Evolutionary conservation across 2,888 invertebrate genomes (phyloP).

Genomic region (Orchestes rusci): DNA sequence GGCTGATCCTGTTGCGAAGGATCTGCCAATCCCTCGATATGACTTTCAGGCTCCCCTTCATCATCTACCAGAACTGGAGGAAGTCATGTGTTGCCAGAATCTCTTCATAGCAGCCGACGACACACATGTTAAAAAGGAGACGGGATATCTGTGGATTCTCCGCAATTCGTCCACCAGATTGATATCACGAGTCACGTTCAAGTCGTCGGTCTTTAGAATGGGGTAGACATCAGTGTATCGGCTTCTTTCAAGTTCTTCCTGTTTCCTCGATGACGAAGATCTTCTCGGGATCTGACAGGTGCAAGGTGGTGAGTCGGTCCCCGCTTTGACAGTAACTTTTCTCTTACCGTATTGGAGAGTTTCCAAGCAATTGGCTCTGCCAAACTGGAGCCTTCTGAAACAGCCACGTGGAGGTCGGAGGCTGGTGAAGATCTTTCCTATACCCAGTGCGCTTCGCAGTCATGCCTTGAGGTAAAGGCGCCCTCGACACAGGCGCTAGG

Average conservation of each 20-base stretch:
- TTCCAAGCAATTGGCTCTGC: constrained; percentile 4
- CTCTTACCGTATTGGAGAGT: neutral
- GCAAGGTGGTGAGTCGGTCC: constrained; percentile 10
- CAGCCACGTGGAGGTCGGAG: constrained; percentile 13
- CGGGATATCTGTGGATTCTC: constrained; percentile 10
- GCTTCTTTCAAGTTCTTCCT: constrained; percentile 11
- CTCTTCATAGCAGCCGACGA: constrained; percentile 11
- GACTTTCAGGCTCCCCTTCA: constrained; percentile 1
- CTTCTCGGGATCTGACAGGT: constrained; percentile 9
- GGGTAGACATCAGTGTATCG: constrained; percentile 13
- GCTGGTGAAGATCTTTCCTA: constrained; percentile 12
- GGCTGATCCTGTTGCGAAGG: constrained; percentile 3
- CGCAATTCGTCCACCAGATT: constrained; percentile 8
- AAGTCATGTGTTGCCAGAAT: constrained; percentile 5
- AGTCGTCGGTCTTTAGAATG: constrained; percentile 3
- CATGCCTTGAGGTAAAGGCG: constrained; percentile 25
- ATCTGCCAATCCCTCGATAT: constrained; percentile 5
- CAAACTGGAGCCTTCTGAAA: constrained; percentile 12
- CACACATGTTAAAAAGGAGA: constrained; percentile 4
- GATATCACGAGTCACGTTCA: constrained; percentile 2
- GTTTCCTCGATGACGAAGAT: constrained; percentile 12
- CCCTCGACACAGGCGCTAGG: constrained; percentile 19
- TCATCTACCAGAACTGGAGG: constrained; percentile 1
- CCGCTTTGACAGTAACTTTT: constrained; percentile 4
- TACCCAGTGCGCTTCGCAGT: constrained; percentile 25